Conservation (phyloP, 2,888 invertebrate species). For the Stegophylla sp. region DNA sequence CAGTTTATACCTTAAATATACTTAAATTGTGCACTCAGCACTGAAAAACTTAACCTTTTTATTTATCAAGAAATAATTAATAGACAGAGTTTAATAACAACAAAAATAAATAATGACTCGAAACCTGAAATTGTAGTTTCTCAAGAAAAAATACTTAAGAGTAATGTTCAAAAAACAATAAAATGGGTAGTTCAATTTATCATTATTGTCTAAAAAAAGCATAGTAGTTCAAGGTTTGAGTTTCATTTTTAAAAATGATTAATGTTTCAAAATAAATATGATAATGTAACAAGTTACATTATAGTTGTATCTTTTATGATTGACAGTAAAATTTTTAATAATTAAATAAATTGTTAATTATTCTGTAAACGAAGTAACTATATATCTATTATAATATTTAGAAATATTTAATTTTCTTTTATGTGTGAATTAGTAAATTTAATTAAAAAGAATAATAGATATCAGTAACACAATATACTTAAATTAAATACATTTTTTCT, state of each 20-base stretch:
- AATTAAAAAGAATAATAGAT: no score
- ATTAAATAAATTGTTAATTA: no score
- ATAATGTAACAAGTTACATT: no score
- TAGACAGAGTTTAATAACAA: not conserved
- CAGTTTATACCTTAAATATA: not conserved
- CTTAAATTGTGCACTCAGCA: not conserved
- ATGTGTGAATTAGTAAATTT: no score
- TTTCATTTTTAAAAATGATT: not conserved
- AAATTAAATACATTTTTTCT: no score
- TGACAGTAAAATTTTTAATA: no score
- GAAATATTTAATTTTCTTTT: no score
- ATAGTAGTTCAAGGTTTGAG: not conserved
- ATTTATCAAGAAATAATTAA: not conserved
- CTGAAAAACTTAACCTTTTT: constrained; percentile 1
- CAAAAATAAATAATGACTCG: not conserved
- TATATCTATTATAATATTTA: no score
- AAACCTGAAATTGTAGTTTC: not conserved
- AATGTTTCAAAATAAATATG: not conserved
- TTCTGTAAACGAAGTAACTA: no score
- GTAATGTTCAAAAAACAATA: not conserved
- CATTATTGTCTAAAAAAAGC: not conserved
- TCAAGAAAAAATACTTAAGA: not conserved
- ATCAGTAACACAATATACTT: no score
- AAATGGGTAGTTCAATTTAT: not conserved
- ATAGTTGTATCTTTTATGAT: no score